These are phyloP conservation scores for Salmo trutta DNA, from an alignment of 2,797 vertebrate genomes.

Conservation along the genomic window DNA sequence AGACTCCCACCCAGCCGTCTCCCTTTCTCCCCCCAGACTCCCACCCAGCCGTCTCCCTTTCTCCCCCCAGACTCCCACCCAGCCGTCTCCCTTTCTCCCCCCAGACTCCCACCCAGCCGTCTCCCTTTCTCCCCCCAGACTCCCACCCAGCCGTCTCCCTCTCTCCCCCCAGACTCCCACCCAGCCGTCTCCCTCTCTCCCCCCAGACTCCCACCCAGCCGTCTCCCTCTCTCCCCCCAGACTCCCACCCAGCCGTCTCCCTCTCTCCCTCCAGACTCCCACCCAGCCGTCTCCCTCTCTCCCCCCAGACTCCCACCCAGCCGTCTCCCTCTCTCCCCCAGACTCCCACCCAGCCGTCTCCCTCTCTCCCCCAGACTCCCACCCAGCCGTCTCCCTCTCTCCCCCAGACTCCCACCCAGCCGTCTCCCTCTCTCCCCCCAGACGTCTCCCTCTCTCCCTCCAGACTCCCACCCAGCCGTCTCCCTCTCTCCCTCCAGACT, in stretches of 20 bases:
- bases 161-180: not conserved
- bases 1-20: not conserved
- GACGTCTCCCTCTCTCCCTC: not conserved
- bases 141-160: constrained; percentile 18
- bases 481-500: too few species aligned
- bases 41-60: not conserved
- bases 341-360: too few species aligned
- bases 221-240: constrained; percentile 19
- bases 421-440: not conserved
- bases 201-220: constrained; percentile 26
- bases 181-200: constrained; percentile 20
- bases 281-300: not conserved
- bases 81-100: not conserved
- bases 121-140: not conserved
- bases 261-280: not conserved
- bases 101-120: too few species aligned
- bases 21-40: too few species aligned
- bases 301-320: not conserved
- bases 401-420: too few species aligned
- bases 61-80: too few species aligned
- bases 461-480: not conserved
- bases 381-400: constrained; percentile 19
- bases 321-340: too few species aligned
- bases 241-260: constrained; percentile 13
- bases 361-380: not conserved